These are phyloP conservation scores for Gnathonemus longibarbis DNA, from an alignment of 2,113 vertebrate genomes.

Conservation along the genomic window DNA sequence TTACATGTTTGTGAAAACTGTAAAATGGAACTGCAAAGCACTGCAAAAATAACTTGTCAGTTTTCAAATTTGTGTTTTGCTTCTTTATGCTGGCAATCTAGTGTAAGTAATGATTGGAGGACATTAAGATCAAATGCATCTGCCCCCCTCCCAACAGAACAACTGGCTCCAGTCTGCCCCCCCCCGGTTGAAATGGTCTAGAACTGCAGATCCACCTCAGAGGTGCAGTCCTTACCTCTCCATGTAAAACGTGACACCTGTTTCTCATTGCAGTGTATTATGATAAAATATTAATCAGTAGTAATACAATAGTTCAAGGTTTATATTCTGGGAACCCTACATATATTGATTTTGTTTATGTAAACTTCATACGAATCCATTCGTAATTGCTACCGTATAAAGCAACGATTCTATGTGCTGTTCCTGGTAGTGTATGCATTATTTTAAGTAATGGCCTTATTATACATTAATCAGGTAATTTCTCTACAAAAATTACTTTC, in stretches of 20 bases:
- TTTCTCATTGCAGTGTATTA: neutral
- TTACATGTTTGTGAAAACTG: too few relatives aligned
- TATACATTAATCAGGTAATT: neutral
- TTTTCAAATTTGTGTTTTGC: neutral
- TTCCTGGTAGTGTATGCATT: neutral
- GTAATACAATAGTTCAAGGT: neutral
- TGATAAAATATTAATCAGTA: neutral
- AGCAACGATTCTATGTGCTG: neutral
- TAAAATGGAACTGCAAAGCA: too few relatives aligned
- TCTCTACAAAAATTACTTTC: neutral
- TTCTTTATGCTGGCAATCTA: neutral
- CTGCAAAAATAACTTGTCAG: neutral
- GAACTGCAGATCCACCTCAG: neutral
- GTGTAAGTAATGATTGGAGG: neutral
- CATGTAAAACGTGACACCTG: neutral
- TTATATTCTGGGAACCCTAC: neutral
- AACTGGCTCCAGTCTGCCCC: neutral
- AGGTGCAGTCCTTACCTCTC: neutral
- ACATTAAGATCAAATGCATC: neutral
- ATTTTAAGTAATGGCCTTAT: neutral
- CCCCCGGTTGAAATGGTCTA: neutral
- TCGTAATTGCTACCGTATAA: neutral
- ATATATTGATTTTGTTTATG: neutral
- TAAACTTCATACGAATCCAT: neutral
- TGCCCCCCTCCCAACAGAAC: neutral